These are phyloP conservation scores for Cebus imitator DNA, from an alignment of 2,113 vertebrate genomes.

Conservation along the genomic window DNA sequence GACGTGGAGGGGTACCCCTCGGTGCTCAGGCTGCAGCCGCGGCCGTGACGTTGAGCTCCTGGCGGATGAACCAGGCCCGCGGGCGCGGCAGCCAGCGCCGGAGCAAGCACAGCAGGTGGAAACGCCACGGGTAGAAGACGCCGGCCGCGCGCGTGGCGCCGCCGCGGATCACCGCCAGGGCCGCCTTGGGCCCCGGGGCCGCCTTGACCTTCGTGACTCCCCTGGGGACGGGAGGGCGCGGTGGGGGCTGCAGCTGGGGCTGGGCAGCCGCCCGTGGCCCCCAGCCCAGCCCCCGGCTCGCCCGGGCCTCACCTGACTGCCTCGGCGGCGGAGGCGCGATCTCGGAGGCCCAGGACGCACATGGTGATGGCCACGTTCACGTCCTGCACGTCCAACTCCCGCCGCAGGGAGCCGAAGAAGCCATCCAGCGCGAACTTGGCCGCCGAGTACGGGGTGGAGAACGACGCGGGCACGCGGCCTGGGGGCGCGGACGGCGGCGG, in stretches of 20 bases:
- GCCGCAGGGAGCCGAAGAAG: slow-evolving; percentile 88
- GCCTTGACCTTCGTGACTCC: background rate
- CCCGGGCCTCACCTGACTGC: slow-evolving; percentile 82
- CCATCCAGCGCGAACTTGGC: slow-evolving; percentile 91
- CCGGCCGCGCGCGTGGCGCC: slow-evolving; percentile 80
- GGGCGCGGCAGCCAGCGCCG: slow-evolving; percentile 83
- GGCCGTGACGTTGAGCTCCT: slow-evolving; percentile 81
- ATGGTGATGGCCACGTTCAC: slow-evolving; percentile 88
- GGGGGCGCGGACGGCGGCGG: background rate
- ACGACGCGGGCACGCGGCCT: slow-evolving; percentile 87
- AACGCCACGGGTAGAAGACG: slow-evolving; percentile 88
- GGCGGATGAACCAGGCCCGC: slow-evolving; percentile 75
- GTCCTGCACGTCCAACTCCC: slow-evolving; percentile 89
- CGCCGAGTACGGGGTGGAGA: slow-evolving; percentile 86
- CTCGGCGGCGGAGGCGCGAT: slow-evolving; percentile 84
- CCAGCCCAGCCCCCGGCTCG: rapidly evolving
- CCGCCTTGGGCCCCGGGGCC: slow-evolving; percentile 85
- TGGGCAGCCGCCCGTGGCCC: background rate
- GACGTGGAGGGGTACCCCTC: background rate
- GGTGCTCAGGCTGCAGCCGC: background rate
- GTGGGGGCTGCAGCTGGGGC: background rate
- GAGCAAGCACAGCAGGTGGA: slow-evolving; percentile 58
- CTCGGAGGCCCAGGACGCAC: slow-evolving; percentile 89
- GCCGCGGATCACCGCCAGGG: slow-evolving; percentile 85
- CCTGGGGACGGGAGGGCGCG: background rate